Evolutionary conservation across 1,140 invertebrate genomes (phyloP).

Genomic region (Heliconius eleuchia): DNA sequence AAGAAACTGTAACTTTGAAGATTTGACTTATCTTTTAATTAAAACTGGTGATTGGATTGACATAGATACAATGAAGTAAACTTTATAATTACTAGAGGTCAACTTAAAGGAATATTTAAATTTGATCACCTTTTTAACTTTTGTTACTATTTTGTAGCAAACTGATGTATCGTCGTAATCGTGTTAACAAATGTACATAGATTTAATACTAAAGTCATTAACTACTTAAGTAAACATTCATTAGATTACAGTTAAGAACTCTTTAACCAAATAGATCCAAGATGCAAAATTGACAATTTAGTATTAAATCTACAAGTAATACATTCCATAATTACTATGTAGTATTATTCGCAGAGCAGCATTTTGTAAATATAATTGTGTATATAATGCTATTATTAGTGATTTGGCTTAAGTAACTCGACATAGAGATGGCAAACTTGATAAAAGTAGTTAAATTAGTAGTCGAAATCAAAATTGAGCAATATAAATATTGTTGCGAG

Average conservation of each 20-base stretch:
- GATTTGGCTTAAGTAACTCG: slow-evolving; percentile 44
- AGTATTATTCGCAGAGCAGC: slow-evolving; percentile 48
- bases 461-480: slow-evolving; percentile 33
- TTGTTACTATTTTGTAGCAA: neutral
- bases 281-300: slow-evolving; percentile 17
- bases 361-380: slow-evolving; percentile 59
- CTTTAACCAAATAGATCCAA: slow-evolving; percentile 2
- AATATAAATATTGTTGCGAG: slow-evolving; percentile 47
- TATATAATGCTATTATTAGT: slow-evolving; percentile 53
- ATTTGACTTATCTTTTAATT: neutral
- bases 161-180: neutral
- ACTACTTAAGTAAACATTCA: neutral
- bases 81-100: neutral
- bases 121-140: neutral
- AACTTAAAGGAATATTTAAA: neutral
- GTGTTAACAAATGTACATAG: slow-evolving; percentile 19
- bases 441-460: slow-evolving; percentile 28
- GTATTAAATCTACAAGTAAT: slow-evolving; percentile 52
- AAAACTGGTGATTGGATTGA: neutral
- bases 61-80: neutral
- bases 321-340: slow-evolving; percentile 57
- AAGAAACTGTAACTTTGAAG: neutral
- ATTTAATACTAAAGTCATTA: slow-evolving; percentile 35
- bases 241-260: neutral
- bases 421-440: slow-evolving; percentile 49